Base-by-base conservation (phyloP, 2,888 invertebrate species). In the Rotaria sp. region DNA sequence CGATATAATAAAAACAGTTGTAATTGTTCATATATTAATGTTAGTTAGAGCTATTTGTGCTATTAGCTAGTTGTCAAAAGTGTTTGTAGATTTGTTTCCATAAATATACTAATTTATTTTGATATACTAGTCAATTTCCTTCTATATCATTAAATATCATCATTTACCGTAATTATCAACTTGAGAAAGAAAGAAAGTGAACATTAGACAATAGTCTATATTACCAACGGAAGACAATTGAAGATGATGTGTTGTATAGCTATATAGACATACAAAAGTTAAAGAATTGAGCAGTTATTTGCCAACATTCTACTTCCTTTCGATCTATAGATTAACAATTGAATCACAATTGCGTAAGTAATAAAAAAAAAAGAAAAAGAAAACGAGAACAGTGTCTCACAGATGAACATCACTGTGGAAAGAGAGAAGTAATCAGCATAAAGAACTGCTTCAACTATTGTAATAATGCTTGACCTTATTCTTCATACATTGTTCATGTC, bases 341-440 rank as follows among this genome's bases (percentile, higher is more conserved):
- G 67, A 67, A 67, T 67, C 67, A 35, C 67, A 35, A 35, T 67
- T 67, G 67, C 67, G 67, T 67, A 67, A 67, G 67, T 67, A 67
- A 8, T 67, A 67, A 8, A 45, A 45, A 45, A 45, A 11, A 11
- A 50, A 50, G 18, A 50, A 11, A 50, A 67, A 30, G 11, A 18
- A 67, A 35, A 67, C 30, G 30, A 67, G 67, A 67, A 11, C 26
- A 67, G 35, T 67, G 67, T 67, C 35, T 67, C 15, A 15, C 67
- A 67, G 67, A 67, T 35, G 35, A 67, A 35, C 67, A 67, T 67
- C 35, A 67, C 21, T 18, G 3, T 67, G 35, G 15, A 67, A 30
- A 13, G 5, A 67, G 30, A 67, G 35, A 67, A 67, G 35, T 30
- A 67, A 35, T 67, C 13, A 67, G 35, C 67, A 67, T 35, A 67